A percentile compares a stretch with the other conserved stretches of the same genome.
These are phyloP conservation scores for Phyto melanocephala DNA, from an alignment of 2,888 invertebrate genomes.

Conservation along the genomic window DNA sequence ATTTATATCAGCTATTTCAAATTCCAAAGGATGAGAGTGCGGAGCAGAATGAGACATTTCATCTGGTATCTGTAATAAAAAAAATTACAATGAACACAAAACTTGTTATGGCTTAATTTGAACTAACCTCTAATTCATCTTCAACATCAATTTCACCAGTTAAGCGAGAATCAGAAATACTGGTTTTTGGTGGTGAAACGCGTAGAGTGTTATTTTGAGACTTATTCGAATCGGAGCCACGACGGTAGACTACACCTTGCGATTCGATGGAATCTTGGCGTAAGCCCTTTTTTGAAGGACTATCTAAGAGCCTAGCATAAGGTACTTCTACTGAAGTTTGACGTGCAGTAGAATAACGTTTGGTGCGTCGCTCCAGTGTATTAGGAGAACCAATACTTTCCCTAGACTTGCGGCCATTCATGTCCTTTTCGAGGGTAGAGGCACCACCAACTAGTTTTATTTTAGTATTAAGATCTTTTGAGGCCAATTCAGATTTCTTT, in stretches of 20 bases:
- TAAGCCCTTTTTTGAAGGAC: constrained; percentile 78
- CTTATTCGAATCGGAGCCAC: constrained; percentile 79
- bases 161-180: constrained; percentile 90
- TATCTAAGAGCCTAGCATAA: constrained; percentile 88
- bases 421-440: constrained; percentile 70
- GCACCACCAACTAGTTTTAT: constrained; percentile 71
- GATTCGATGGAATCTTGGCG: constrained; percentile 79
- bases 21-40: constrained; percentile 78
- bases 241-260: constrained; percentile 81
- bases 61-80: constrained; percentile 73
- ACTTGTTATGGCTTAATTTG: not conserved
- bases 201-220: constrained; percentile 73
- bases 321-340: constrained; percentile 82
- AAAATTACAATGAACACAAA: not conserved
- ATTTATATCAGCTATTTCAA: constrained; percentile 77
- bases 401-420: constrained; percentile 75
- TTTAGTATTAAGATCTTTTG: constrained; percentile 72
- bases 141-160: constrained; percentile 85
- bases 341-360: constrained; percentile 80
- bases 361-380: constrained; percentile 78
- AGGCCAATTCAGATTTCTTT: constrained; percentile 72
- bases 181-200: constrained; percentile 87
- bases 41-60: constrained; percentile 79
- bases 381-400: constrained; percentile 78
- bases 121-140: constrained; percentile 79